phyloP scores from a whole-genome alignment of 1,140 invertebrate species.

The Aleiodes sp. region DNA sequence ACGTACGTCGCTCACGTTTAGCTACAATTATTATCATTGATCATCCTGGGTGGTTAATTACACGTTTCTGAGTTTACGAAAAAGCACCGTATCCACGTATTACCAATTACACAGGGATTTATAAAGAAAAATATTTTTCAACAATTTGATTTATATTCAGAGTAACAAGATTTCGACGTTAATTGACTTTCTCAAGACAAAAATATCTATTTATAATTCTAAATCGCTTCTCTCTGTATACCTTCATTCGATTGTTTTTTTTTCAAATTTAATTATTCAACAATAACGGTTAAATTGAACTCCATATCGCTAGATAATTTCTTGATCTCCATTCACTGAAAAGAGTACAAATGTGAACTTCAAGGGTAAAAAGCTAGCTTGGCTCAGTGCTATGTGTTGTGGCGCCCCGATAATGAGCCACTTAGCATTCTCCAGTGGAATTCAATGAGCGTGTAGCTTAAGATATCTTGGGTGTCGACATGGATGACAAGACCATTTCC shows the following conservation, averaged over 20 bases:
- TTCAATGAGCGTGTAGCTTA: constrained; percentile 20
- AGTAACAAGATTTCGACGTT: neutral
- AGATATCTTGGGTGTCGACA: constrained; percentile 23
- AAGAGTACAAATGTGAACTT: neutral
- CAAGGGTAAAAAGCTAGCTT: neutral
- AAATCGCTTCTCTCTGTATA: too few relatives aligned
- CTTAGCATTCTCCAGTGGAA: constrained; percentile 27
- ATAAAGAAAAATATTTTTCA: neutral
- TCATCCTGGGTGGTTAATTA: constrained; percentile 27
- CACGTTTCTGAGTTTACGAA: neutral
- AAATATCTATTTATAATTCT: neutral
- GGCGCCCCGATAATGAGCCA: constrained; percentile 34
- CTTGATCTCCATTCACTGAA: too few relatives aligned
- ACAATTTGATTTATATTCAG: neutral
- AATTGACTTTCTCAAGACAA: neutral
- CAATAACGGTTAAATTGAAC: too few relatives aligned
- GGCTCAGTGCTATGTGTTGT: neutral
- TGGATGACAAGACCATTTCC: constrained; percentile 16
- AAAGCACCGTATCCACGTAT: constrained; percentile 2
- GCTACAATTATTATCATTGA: constrained; percentile 39
- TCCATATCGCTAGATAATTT: too few relatives aligned
- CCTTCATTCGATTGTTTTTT: too few relatives aligned
- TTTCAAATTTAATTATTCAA: too few relatives aligned
- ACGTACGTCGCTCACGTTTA: constrained; percentile 38
- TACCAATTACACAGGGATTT: neutral